These are phyloP conservation scores for Ranitomeya variabilis DNA, from an alignment of 2,113 vertebrate genomes.

Conservation along the genomic window DNA sequence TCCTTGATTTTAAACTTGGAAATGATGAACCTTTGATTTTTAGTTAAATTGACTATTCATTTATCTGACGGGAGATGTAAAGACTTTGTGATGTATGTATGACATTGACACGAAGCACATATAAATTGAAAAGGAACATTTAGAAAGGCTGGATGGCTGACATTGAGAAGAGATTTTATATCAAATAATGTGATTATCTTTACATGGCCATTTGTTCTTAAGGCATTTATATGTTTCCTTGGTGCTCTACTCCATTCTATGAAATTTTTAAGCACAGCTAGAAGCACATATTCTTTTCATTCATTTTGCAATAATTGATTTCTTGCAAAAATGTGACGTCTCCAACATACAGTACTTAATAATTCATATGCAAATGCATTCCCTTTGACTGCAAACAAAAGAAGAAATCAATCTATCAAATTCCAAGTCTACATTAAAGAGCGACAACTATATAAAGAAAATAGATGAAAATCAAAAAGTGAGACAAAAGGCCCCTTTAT, in stretches of 20 bases:
- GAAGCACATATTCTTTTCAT: neutral
- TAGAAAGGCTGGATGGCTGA: neutral
- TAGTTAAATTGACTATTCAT: slow-evolving; percentile 43
- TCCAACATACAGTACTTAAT: neutral
- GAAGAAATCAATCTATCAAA: neutral
- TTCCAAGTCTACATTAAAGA: neutral
- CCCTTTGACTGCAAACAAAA: neutral
- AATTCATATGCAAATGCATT: neutral
- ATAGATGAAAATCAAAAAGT: neutral
- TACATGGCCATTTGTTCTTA: neutral
- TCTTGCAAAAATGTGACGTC: neutral
- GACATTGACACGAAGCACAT: neutral
- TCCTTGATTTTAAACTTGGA: slow-evolving; percentile 44
- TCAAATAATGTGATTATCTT: slow-evolving; percentile 2
- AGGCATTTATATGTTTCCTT: neutral
- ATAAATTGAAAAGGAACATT: slow-evolving; percentile 12
- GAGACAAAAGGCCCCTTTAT: neutral
- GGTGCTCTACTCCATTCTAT: neutral
- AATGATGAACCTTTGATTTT: slow-evolving; percentile 34
- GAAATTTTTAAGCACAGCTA: neutral
- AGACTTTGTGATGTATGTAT: neutral
- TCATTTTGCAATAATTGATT: neutral
- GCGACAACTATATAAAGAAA: neutral
- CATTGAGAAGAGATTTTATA: slow-evolving; percentile 13
- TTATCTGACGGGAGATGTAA: slow-evolving; percentile 28